phyloP scores from a whole-genome alignment of 2,113 vertebrate species.

The Trinectes maculatus region DNA sequence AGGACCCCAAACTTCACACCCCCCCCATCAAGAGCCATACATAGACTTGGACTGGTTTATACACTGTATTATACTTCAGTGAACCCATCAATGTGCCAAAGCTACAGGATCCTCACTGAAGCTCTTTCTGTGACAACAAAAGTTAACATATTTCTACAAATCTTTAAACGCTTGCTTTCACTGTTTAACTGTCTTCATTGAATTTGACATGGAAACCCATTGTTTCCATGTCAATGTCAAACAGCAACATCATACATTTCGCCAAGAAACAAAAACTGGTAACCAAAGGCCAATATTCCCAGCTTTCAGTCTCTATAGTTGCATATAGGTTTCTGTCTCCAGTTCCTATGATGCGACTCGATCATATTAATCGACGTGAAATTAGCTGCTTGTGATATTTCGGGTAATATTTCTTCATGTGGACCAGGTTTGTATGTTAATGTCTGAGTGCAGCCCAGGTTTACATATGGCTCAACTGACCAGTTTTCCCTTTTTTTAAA shows the following conservation, averaged over 20 bases:
- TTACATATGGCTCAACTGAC: slow-evolving; percentile 55
- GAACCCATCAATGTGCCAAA: background rate
- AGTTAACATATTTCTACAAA: background rate
- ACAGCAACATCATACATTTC: too few relatives aligned
- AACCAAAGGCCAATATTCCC: background rate
- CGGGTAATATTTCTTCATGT: too few relatives aligned
- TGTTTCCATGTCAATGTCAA: too few relatives aligned
- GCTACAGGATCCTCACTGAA: background rate
- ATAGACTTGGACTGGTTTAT: slow-evolving; percentile 55
- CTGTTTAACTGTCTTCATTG: too few relatives aligned
- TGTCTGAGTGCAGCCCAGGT: slow-evolving; percentile 59
- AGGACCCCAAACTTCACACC: slow-evolving; percentile 10
- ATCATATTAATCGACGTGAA: too few relatives aligned
- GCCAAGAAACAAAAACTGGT: background rate
- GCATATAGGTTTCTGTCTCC: background rate
- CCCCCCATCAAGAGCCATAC: slow-evolving; percentile 50
- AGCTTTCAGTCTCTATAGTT: too few relatives aligned
- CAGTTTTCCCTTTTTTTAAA: background rate
- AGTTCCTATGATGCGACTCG: background rate
- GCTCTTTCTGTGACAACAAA: slow-evolving; percentile 9
- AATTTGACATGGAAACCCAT: too few relatives aligned
- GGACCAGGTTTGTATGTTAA: too few relatives aligned
- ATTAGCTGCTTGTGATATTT: too few relatives aligned
- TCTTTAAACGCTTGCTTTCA: background rate
- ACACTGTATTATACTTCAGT: background rate